Base-by-base conservation (phyloP, 1,140 invertebrate species). In the Stratiolaelaps scimitus region DNA sequence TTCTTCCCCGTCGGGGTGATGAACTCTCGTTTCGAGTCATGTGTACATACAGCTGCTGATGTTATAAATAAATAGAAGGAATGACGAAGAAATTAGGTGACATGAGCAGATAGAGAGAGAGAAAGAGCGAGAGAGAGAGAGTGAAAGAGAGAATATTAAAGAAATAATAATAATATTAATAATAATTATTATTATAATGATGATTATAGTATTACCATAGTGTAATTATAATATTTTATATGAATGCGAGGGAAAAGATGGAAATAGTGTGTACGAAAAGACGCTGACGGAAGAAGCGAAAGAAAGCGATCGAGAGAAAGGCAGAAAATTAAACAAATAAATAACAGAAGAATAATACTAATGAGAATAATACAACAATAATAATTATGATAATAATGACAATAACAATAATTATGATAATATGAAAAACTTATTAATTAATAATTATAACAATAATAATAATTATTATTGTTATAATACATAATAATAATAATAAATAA, bases 201-300 rank as follows among this genome's bases (percentile, higher is more conserved):
- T 23, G 53, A 29, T 60, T 15, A 26, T 29, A 60, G 34, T 26
- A 26, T 60, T 26, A 26, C 4, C 34, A 60, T 60, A 17, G 53
- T 60, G 34, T 60, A 34, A 60, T 60, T 26, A 60, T 29, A 23
- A 26, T 60, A 60, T 26, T 60, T 34, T 60, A 26, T 60, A 60
- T 60, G 34, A 40, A 40, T 40, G 34, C 34, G 17, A 26, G 53
- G 23, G 17, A 2, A 26, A 60, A 6, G 26, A 26, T 34, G 53
- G 26, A 10, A 17, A 26, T 26, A 60, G 26, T 15, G 34, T 13
- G 53, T 19, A 60, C 26, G 26, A 23, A 60, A 60, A 48, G 28
- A 19, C 47, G 19, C 20, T 28, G 47, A 48, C 20, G 19, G 47
- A 48, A 6, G 47, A 4, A 48, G 15, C 7, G 4, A 48, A 28